Evolutionary conservation across 2,113 vertebrate genomes (phyloP).

Genomic region (Pogonocichla stellata): DNA sequence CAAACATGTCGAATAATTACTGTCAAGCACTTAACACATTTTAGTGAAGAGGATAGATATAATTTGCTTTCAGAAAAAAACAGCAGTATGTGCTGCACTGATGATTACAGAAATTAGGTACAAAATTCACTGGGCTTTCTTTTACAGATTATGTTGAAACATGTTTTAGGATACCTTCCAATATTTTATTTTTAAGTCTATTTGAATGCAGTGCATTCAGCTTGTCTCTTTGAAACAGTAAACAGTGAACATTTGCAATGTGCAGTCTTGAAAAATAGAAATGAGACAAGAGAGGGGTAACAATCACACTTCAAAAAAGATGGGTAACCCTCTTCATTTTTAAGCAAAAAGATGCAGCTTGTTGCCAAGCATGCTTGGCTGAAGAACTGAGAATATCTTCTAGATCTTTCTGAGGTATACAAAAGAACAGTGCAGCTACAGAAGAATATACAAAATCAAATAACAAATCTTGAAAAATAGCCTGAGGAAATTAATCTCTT

Average conservation of each 20-base stretch:
- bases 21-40: constrained; percentile 26
- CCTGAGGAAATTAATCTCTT: not conserved
- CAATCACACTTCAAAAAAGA: not conserved
- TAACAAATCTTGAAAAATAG: not conserved
- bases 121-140: not conserved
- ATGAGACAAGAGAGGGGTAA: not conserved
- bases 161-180: not conserved
- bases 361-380: not conserved
- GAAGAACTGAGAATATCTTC: not conserved
- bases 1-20: constrained; percentile 20
- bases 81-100: not conserved
- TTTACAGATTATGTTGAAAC: not conserved
- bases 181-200: not conserved
- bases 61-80: not conserved
- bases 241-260: not conserved
- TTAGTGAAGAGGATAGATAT: not conserved
- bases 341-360: not conserved
- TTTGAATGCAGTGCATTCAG: not conserved
- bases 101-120: not conserved
- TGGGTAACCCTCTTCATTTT: not conserved
- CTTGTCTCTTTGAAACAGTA: not conserved
- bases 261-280: not conserved
- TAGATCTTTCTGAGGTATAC: not conserved
- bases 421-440: not conserved
- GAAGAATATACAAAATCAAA: not conserved